Base-by-base conservation (phyloP, 2,797 vertebrate species). In the Tachyglossus aculeatus region DNA sequence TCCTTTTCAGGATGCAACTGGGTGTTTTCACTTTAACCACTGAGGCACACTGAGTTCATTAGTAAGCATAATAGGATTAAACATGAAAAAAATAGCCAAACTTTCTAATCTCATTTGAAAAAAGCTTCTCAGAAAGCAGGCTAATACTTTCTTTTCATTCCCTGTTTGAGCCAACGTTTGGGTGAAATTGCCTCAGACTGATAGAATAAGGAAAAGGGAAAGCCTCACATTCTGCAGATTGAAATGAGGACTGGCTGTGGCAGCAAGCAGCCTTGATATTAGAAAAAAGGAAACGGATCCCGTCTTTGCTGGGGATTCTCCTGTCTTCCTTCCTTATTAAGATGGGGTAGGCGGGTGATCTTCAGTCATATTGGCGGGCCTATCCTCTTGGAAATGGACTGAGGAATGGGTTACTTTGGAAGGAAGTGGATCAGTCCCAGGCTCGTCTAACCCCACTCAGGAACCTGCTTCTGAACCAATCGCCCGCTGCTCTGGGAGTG, bases 51-150 rank as follows among this genome's bases (percentile, higher is more conserved):
- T 80, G 74, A 77, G 77, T 86, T 86, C 69, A 88, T 86, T 89
- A 85, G 83, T 53, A 47, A 89, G 47, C 45, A 66, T 87, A 89
- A 90, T 72, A 84, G 86, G 82, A 87, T 87, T 88, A 87, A 57
- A 76, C 83, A 60, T 81, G 77, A 78, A 83, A 79, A 81, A 78
- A 74, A 45, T 69, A 60, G 48, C 40, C 68, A 76, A 80, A 79
- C 74, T 86, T 86, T 83, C 62, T 84, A 86, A 86, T 81, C 77
- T 86, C 69, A 63, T 85, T 88, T 86, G 70, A 85, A 88, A 88
- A 57, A 38, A 87, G 4, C 32, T 68, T 80, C 75, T 84, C 68
- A 73, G 71, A 77, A 86, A 81, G 74, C 71, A 82, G 67, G 71
- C 63, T 80, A 73, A 81, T 73, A 65, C 59, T 85, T 87, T 75